phyloP scores from a whole-genome alignment of 2,888 invertebrate species.

The Lepeophtheirus nordmannii region DNA sequence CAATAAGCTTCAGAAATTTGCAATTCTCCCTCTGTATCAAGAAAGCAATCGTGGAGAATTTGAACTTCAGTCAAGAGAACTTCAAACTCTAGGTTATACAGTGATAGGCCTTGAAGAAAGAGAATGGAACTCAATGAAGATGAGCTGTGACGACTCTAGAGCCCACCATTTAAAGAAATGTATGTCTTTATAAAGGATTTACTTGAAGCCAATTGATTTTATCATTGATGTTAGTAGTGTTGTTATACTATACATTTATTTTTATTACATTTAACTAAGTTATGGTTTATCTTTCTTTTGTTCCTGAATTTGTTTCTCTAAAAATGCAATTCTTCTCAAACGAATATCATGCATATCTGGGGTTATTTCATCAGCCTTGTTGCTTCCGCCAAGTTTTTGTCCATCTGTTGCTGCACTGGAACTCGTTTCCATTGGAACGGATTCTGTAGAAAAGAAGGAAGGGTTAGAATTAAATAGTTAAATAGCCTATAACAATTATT shows the following conservation, averaged over 20 bases:
- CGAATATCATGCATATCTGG: constrained; percentile 30
- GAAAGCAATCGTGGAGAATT: not conserved
- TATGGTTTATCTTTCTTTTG: not conserved
- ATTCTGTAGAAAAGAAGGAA: too few relatives aligned
- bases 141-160: not conserved
- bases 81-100: not conserved
- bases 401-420: not conserved
- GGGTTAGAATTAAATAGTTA: too few relatives aligned
- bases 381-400: not conserved
- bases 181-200: not conserved
- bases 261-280: not conserved
- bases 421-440: not conserved
- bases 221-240: not conserved
- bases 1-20: not conserved
- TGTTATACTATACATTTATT: not conserved
- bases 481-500: too few relatives aligned
- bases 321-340: constrained; percentile 30
- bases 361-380: not conserved
- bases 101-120: not conserved
- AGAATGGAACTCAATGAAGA: not conserved
- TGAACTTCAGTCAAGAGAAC: not conserved
- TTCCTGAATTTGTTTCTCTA: constrained; percentile 27
- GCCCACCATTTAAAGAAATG: not conserved
- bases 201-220: not conserved
- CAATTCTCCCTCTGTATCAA: not conserved